phyloP scores from a whole-genome alignment of 2,113 vertebrate species.

The Vanacampus margaritifer region DNA sequence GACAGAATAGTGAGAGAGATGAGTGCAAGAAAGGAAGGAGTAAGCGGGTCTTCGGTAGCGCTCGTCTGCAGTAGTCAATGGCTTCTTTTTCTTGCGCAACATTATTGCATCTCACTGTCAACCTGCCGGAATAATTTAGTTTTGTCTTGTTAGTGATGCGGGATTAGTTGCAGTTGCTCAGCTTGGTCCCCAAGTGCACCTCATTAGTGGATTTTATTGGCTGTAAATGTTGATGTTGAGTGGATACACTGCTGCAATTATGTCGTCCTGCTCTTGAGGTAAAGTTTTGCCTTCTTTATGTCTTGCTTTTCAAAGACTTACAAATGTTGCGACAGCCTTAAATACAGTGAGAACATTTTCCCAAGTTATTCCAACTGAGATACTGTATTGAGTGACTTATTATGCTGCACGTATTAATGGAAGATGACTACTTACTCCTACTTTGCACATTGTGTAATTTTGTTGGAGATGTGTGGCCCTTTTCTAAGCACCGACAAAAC shows the following conservation, averaged over 20 bases:
- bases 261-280: slow-evolving; percentile 29
- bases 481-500: neutral
- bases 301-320: neutral
- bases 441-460: neutral
- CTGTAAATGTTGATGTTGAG: neutral
- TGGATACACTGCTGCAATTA: slow-evolving; percentile 8
- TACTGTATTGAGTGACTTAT: neutral
- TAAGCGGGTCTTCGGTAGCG: slow-evolving; percentile 11
- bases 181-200: slow-evolving; percentile 5
- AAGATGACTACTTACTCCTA: neutral
- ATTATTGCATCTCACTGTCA: slow-evolving; percentile 8
- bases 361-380: neutral
- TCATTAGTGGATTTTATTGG: slow-evolving; percentile 18
- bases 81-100: slow-evolving; percentile 8
- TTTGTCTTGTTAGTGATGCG: slow-evolving; percentile 13
- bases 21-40: slow-evolving; percentile 25
- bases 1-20: slow-evolving; percentile 16
- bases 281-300: slow-evolving; percentile 15
- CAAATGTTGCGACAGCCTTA: neutral
- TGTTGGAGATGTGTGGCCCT: neutral
- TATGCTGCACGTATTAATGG: neutral
- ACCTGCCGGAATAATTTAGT: neutral
- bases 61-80: slow-evolving; percentile 8
- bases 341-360: neutral
- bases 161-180: slow-evolving; percentile 11